Evolutionary conservation across 2,113 vertebrate genomes (phyloP), one percentile per base, ranked within the genome.

Genomic region (Arvicanthis niloticus): DNA sequence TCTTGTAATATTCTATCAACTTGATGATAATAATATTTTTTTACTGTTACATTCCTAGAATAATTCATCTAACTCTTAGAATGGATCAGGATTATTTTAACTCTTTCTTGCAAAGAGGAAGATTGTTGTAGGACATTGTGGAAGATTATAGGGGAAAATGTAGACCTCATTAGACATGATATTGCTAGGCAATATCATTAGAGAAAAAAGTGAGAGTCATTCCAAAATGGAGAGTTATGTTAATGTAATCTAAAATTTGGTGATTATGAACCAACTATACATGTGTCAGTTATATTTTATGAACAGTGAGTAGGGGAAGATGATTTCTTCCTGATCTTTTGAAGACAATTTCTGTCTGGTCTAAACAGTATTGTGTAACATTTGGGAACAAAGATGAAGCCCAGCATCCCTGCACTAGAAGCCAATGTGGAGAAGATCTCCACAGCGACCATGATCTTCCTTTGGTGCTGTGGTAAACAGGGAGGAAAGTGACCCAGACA

Each of bases 41-140:
- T 3, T 72, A n/a, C 37, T 7, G 3, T 3, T 72, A 40, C 9
- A 17, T 40, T 72, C 37, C 8, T 60, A 60, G 58, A 60, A 22
- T 0, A 22, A 19, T 3, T 17, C 7, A 9, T n/a, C 6, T 40
- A 72, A 37, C 6, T 70, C 34, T 37, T 37, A 70, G 34, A 15
- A 72, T 72, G 7, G 17, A 21, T 21, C 16, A 21, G 7, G 37
- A 9, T 70, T 17, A 0, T 70, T 6, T 37, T 37, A 15, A 0
- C 5, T 5, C 16, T 2, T 5, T 8, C 70, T 22, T 3, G 17
- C 6, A 72, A n/a, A 9, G 16, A n/a, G 17, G 7, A 72, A n/a
- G 7, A 8, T 51, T 51, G 48, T 21, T 72, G 3, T 72, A 37
- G 15, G 7, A 70, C 5, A n/a, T 70, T 37, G 29, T 7, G 12